These are phyloP conservation scores for Peribatodes rhomboidaria DNA, from an alignment of 2,888 invertebrate genomes.

Conservation along the genomic window DNA sequence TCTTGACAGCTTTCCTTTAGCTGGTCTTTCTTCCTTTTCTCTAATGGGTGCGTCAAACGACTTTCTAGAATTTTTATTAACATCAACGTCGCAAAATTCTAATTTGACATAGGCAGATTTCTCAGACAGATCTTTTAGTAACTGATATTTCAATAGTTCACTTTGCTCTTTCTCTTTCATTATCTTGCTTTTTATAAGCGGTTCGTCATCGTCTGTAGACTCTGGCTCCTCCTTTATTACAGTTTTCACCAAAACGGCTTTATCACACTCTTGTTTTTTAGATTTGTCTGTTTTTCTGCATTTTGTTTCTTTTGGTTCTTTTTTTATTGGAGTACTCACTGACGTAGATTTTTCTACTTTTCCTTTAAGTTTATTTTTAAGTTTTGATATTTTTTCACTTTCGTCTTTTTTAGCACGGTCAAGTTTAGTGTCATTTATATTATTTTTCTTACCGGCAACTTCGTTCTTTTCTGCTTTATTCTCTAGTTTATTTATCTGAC, in stretches of 20 bases:
- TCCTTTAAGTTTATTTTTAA: conserved; percentile 60
- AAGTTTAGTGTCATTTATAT: conserved; percentile 39
- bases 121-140: conserved; percentile 79
- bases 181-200: conserved; percentile 77
- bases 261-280: conserved; percentile 25
- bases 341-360: conserved; percentile 59
- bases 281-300: conserved; percentile 29
- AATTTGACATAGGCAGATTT: conserved; percentile 82
- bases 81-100: conserved; percentile 81
- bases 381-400: conserved; percentile 58
- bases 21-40: conserved; percentile 69
- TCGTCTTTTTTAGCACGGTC: conserved; percentile 36
- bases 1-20: conserved; percentile 65
- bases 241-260: conserved; percentile 58
- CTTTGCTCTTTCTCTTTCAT: conserved; percentile 75
- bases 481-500: conserved; percentile 55
- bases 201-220: conserved; percentile 79
- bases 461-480: conserved; percentile 59
- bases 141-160: conserved; percentile 73
- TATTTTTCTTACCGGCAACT: conserved; percentile 3
- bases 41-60: conserved; percentile 68
- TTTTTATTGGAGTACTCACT: conserved; percentile 52
- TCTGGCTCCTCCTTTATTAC: conserved; percentile 72
- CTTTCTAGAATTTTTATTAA: conserved; percentile 74
- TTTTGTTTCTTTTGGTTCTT: conserved; percentile 60